phyloP scores from a whole-genome alignment of 2,888 invertebrate genomes.

The Troilus luridus region DNA sequence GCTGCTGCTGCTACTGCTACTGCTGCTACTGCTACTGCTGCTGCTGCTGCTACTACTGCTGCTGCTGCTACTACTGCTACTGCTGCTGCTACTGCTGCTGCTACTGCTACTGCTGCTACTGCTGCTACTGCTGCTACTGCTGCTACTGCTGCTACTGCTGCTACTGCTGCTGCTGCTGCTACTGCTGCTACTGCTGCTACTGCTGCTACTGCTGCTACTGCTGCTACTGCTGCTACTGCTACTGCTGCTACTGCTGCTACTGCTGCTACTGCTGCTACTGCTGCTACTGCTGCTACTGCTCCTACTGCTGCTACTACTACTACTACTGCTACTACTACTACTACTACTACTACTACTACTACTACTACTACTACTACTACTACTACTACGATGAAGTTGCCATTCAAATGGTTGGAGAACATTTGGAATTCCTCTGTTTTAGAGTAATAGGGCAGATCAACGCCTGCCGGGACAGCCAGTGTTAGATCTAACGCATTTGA shows the following conservation, averaged over 20 bases:
- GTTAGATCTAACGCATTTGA: too few species aligned
- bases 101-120: neutral
- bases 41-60: neutral
- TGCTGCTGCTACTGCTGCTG: neutral
- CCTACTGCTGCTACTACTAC: too few species aligned
- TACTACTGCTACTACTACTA: constrained; percentile 8
- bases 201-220: neutral
- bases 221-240: neutral
- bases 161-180: neutral
- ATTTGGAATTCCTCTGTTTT: too few species aligned
- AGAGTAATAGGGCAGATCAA: too few species aligned
- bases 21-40: neutral
- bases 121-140: neutral
- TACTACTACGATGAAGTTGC: too few species aligned
- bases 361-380: too few species aligned
- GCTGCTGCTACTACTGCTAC: neutral
- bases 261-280: neutral
- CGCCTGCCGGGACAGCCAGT: too few species aligned
- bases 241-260: neutral
- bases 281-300: constrained; percentile 3
- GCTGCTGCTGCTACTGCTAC: neutral
- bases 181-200: neutral
- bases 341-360: constrained; percentile 14
- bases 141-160: neutral
- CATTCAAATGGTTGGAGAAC: too few species aligned